These are phyloP conservation scores for Cheilosia variabilis DNA, from an alignment of 2,888 invertebrate genomes.

Conservation along the genomic window DNA sequence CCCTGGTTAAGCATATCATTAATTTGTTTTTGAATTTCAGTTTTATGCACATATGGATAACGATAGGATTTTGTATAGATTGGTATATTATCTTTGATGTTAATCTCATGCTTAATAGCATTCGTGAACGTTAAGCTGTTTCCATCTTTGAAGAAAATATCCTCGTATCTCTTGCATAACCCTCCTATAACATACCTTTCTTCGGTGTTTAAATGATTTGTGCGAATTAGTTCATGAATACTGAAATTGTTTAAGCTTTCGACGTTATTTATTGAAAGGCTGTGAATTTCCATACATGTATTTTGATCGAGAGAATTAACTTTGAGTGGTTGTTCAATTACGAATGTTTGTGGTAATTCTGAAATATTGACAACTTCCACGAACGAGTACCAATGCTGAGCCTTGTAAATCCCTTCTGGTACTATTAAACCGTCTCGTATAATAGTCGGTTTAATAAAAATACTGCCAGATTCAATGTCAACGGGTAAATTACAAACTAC, in stretches of 20 bases:
- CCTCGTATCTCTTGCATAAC: constrained; percentile 1
- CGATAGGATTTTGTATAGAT: constrained; percentile 17
- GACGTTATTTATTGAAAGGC: background rate
- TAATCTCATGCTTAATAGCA: too few relatives aligned
- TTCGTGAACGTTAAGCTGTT: background rate
- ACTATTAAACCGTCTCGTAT: background rate
- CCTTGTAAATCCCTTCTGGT: constrained; percentile 41
- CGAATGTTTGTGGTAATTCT: constrained; percentile 8
- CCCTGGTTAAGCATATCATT: constrained; percentile 50
- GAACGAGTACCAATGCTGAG: too few relatives aligned
- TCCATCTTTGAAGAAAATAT: constrained; percentile 32
- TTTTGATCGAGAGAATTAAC: background rate
- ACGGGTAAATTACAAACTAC: too few relatives aligned
- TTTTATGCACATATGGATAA: constrained; percentile 34
- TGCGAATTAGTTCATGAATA: background rate
- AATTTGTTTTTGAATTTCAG: constrained; percentile 47
- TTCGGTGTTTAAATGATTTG: background rate
- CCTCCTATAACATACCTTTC: background rate
- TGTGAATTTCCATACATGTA: constrained; percentile 20
- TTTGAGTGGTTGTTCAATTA: constrained; percentile 43
- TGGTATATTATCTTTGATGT: constrained; percentile 15
- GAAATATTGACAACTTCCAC: constrained; percentile 42
- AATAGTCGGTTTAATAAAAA: constrained; percentile 3
- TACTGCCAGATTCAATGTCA: constrained; percentile 20
- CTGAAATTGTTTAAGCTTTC: background rate